A percentile compares a stretch with the other conserved stretches of the same genome.
These are phyloP conservation scores for Tipula unca DNA, from an alignment of 2,888 invertebrate genomes.

Conservation along the genomic window DNA sequence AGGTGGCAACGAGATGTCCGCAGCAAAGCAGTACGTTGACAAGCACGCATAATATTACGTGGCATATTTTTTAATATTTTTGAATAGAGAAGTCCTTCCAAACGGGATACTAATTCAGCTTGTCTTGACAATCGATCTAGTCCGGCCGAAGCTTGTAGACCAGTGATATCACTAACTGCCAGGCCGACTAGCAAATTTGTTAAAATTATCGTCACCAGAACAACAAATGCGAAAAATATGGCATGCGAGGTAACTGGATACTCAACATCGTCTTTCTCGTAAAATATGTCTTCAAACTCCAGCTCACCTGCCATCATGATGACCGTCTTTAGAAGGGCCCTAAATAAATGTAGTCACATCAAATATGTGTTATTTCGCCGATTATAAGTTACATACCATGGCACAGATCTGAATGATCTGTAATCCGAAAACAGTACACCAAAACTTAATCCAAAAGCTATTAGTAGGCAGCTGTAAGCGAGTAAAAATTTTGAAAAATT, in stretches of 20 bases:
- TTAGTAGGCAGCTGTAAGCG: constrained; percentile 69
- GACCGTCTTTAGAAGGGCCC: constrained; percentile 60
- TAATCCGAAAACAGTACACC: constrained; percentile 74
- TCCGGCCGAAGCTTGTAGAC: constrained; percentile 70
- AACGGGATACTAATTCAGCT: constrained; percentile 70
- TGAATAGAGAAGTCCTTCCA: constrained; percentile 77
- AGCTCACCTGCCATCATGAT: constrained; percentile 86
- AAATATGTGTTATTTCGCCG: neutral
- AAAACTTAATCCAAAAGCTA: constrained; percentile 73
- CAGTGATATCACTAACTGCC: constrained; percentile 78
- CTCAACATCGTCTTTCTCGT: constrained; percentile 48
- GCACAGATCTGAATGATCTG: constrained; percentile 56
- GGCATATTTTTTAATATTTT: constrained; percentile 60
- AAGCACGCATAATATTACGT: constrained; percentile 51
- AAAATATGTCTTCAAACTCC: constrained; percentile 78
- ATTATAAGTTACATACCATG: constrained; percentile 31
- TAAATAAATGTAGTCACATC: constrained; percentile 21
- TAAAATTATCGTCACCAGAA: constrained; percentile 71
- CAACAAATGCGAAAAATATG: constrained; percentile 66
- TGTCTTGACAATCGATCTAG: constrained; percentile 71
- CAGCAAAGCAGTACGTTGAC: constrained; percentile 65
- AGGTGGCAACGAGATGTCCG: constrained; percentile 66
- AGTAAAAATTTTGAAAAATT: constrained; percentile 75
- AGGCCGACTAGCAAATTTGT: constrained; percentile 77
- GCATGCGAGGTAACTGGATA: constrained; percentile 67